phyloP scores from a whole-genome alignment of 2,113 vertebrate species.

The Passerina amoena region DNA sequence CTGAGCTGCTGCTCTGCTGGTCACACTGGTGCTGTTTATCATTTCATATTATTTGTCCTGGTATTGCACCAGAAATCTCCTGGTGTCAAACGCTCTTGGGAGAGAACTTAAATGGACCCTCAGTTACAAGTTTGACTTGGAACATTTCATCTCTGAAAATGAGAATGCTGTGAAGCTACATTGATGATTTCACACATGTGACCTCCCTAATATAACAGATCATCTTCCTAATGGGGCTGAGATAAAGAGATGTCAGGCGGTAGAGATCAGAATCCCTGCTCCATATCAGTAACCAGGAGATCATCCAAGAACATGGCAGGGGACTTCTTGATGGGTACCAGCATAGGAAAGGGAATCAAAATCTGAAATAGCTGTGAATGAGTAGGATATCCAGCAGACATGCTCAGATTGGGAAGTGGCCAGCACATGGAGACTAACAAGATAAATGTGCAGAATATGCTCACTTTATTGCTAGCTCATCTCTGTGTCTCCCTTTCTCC shows the following conservation, averaged over 20 bases:
- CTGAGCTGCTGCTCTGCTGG: neutral
- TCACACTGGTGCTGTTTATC: neutral
- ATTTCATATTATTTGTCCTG: neutral
- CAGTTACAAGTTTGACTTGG: neutral
- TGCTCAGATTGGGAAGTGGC: neutral
- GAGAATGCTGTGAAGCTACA: neutral
- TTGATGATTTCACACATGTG: neutral
- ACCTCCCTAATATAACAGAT: neutral
- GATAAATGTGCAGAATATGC: constrained; percentile 1
- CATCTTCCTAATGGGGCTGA: neutral
- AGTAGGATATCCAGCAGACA: constrained; percentile 1
- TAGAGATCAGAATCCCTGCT: neutral
- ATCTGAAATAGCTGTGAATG: neutral
- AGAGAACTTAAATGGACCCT: neutral
- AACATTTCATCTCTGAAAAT: neutral
- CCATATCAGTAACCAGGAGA: neutral
- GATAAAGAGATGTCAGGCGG: neutral
- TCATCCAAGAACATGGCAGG: neutral
- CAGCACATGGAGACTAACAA: neutral
- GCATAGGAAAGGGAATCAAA: neutral
- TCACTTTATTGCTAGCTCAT: neutral
- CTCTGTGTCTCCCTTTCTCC: neutral
- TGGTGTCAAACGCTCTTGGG: neutral
- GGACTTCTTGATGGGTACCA: neutral
- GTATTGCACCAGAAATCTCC: neutral